A percentile compares a stretch with the other conserved stretches of the same genome.
phyloP scores from a whole-genome alignment of 2,888 invertebrate species.

The Hoplodrina blanda region DNA sequence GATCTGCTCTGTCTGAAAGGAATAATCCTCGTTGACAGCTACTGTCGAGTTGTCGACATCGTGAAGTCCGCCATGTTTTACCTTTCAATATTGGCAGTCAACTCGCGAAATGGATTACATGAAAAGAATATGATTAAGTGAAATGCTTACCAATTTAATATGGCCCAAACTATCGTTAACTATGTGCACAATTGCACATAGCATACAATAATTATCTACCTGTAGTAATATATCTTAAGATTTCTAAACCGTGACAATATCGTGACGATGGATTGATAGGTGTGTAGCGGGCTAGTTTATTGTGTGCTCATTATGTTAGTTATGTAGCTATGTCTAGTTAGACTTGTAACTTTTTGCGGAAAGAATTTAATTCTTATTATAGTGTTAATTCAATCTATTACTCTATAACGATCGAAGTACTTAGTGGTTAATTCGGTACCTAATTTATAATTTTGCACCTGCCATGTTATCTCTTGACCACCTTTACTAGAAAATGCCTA shows the following conservation, averaged over 20 bases:
- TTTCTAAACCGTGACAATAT: constrained; percentile 54
- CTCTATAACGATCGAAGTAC: too few species aligned
- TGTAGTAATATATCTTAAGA: constrained; percentile 39
- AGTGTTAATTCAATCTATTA: too few species aligned
- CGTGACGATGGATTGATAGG: constrained; percentile 49
- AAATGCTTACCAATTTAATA: neutral
- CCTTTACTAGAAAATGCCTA: too few species aligned
- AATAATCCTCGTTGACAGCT: constrained; percentile 68
- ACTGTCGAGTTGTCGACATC: constrained; percentile 59
- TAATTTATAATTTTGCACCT: too few species aligned
- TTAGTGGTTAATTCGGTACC: too few species aligned
- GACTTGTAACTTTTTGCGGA: neutral
- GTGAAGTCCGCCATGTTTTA: constrained; percentile 34
- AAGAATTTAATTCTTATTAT: neutral
- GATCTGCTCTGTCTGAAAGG: constrained; percentile 64
- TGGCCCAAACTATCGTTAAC: neutral
- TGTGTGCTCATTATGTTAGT: constrained; percentile 11
- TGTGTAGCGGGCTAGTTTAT: constrained; percentile 46
- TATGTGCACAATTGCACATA: constrained; percentile 12
- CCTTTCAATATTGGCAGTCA: constrained; percentile 15
- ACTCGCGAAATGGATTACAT: constrained; percentile 11
- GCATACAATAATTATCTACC: constrained; percentile 31
- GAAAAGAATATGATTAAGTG: constrained; percentile 3
- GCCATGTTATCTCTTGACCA: too few species aligned
- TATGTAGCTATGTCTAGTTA: neutral